Base-by-base conservation (phyloP, 2,888 invertebrate species). In the Drosophila rubida region DNA sequence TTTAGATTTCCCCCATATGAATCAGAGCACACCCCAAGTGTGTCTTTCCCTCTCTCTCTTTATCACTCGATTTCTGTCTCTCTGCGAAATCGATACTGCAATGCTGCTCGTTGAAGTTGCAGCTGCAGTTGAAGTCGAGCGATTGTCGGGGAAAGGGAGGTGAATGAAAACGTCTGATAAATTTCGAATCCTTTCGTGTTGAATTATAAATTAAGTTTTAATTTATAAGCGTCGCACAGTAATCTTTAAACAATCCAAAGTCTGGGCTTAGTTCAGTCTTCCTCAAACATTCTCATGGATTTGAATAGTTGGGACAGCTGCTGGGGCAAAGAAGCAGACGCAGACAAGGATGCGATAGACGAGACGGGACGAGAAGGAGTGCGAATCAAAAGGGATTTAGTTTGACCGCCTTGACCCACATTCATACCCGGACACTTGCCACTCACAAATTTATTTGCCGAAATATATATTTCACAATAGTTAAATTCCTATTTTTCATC, bases 401-500 rank as follows among this genome's bases (percentile, higher is more conserved):
- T 1, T 35, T 67, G 49, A 53, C 66, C 55, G 66, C 69, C 61
- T 69, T 78, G 72, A 78, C 84, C 71, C 69, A 83, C 50, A 77
- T 61, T 61, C 39, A 30, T 63, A 50, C 6, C 14, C 22, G 7
- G 7, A 7, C 58, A 59, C 42, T 51, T 48, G 54, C 37, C 54
- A 64, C 23, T 62, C 54, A 27, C 61, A 61, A 67, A 80, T 72
- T 64, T 75, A 66, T 75, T 72, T 79, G 64, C 58, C 48, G 67
- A 81, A 68, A 83, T 85, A 58, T 85, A 58, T 78, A 67, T 80
- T 72, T 74, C 63, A 53, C 72, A 88, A 83, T 82, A 88, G 77
- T 86, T 83, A 88, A 83, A 83, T 83, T 88, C 80, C 59, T 83
- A 83, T 86, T 80, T 86, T 80, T 77, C 87, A 82, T 69, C 82